Evolutionary conservation across 2,888 invertebrate genomes (phyloP).

Genomic region (Brachypalpus laphriformis): DNA sequence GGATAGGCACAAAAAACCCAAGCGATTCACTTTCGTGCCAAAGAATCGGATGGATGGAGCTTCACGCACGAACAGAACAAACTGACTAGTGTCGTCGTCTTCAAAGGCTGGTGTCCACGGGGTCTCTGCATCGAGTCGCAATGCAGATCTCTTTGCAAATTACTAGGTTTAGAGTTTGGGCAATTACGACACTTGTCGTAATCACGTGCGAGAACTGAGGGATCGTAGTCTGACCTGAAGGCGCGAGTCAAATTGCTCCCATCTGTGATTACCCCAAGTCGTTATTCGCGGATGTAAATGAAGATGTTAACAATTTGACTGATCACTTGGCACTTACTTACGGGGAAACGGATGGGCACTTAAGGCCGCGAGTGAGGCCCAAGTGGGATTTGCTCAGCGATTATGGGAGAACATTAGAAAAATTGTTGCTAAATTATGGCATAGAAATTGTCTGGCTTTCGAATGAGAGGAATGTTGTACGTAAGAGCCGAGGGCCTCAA

Average conservation of each 20-base stretch:
- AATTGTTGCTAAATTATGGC: conserved; percentile 53
- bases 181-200: conserved; percentile 39
- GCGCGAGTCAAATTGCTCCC: conserved; percentile 9
- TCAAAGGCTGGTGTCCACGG: conserved; percentile 5
- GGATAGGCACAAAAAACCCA: conserved; percentile 11
- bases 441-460: conserved; percentile 24
- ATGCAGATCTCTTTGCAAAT: conserved; percentile 12
- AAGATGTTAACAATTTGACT: conserved; percentile 54
- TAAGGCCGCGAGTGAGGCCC: not conserved
- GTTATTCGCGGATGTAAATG: conserved; percentile 46
- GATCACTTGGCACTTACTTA: conserved; percentile 50
- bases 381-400: not conserved
- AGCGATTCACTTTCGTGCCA: conserved; percentile 39
- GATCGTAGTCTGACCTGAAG: conserved; percentile 24
- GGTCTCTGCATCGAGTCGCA: not conserved
- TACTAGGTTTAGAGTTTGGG: not conserved
- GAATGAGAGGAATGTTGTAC: not conserved
- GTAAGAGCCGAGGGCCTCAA: not conserved
- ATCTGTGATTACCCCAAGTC: conserved; percentile 23
- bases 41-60: conserved; percentile 57
- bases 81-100: conserved; percentile 31
- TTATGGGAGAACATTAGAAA: conserved; percentile 33
- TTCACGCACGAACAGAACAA: conserved; percentile 64
- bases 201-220: conserved; percentile 30
- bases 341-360: conserved; percentile 24